Evolutionary conservation across 2,113 vertebrate species (phyloP).

Genomic region (Delphinus delphis): DNA sequence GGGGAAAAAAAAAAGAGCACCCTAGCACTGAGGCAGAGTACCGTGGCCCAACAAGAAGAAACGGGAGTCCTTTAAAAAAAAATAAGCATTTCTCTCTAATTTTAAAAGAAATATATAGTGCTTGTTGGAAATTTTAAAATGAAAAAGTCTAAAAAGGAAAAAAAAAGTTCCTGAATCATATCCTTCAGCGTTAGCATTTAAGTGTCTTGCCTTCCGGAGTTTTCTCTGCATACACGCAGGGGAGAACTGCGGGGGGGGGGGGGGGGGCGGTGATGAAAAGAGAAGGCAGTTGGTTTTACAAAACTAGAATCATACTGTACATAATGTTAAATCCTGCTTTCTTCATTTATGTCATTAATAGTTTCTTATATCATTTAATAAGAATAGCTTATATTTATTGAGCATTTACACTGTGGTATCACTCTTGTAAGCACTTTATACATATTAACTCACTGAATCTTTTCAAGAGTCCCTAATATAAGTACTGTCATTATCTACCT

Average conservation of each 20-base stretch:
- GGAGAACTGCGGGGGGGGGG: accelerated
- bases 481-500: not conserved
- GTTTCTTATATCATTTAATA: not conserved
- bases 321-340: not conserved
- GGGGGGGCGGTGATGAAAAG: accelerated
- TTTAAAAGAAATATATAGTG: not conserved
- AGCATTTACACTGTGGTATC: not conserved
- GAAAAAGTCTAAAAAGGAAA: not conserved
- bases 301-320: not conserved
- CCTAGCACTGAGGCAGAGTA: not conserved
- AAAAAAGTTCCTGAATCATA: not conserved
- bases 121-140: conserved; percentile 15
- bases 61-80: not conserved
- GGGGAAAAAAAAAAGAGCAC: not conserved
- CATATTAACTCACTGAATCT: not conserved
- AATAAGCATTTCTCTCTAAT: not conserved
- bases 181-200: not conserved
- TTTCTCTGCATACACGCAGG: not conserved
- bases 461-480: not conserved
- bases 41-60: not conserved
- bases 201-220: not conserved
- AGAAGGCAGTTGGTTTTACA: not conserved
- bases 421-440: not conserved
- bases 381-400: not conserved
- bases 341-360: conserved; percentile 12